Base-by-base conservation (phyloP, 2,113 vertebrate species). In the Pterocles gutturalis region DNA sequence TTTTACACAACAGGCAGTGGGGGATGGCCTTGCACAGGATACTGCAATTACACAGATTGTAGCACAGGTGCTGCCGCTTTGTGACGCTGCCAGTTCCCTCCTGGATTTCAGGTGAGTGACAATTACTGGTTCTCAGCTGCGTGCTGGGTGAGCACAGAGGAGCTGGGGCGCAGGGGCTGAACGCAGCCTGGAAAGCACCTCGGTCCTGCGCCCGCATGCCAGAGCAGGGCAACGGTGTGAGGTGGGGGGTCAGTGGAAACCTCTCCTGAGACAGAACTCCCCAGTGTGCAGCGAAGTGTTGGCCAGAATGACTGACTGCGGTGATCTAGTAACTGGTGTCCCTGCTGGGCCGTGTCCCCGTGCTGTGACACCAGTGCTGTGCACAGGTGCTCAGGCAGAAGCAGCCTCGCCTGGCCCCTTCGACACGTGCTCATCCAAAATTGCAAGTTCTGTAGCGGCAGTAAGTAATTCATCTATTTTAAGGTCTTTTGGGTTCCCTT, bases 241-340 rank as follows among this genome's bases (percentile, higher is more conserved):
- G 38, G 38, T 10, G 38, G 38, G 38, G 38, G 38, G 38, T 38
- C 38, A 38, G 38, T 38, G 38, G 38, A 72, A 89, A 82, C 21
- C 76, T 83, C 83, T 20, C 38, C 38, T 11, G 38, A 11, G 38
- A 38, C 38, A 38, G 38, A 38, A 38, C 38, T 38, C 38, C 38
- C 38, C 38, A 38, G 38, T 11, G 38, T 38, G 38, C 38, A 11
- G 38, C 11, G 38, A 38, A 11, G 38, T 11, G 38, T 38, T 38
- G 38, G 38, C 38, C 38, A 11, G 38, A 11, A 38, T 38, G 38
- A 38, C 38, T 38, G 38, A 11, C 38, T 11, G 10, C 4, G 38
- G 38, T 3, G 61, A 62, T 84, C 86, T 48, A 15, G n/a, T 38
- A 11, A 38, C 98, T 38, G 38, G 38, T 38, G 38, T 88, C 83